Evolutionary conservation across 2,113 vertebrate genomes (phyloP).

Genomic region (Stegastes partitus): DNA sequence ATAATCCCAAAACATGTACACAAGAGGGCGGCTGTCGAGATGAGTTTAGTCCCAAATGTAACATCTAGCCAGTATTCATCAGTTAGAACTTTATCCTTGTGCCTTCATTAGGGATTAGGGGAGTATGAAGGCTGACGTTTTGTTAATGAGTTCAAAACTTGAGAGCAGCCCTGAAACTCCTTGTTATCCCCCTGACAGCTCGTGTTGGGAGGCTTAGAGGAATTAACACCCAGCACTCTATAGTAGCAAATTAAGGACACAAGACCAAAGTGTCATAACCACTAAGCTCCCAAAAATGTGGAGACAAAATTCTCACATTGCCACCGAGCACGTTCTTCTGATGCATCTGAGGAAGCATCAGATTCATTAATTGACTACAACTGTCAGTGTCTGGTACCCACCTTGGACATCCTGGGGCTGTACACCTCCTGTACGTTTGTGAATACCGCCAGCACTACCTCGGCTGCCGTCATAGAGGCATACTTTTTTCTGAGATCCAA

Average conservation of each 20-base stretch:
- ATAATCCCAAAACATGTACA: not conserved
- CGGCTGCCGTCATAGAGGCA: constrained; percentile 65
- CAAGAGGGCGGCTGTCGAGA: not conserved
- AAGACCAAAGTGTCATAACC: not conserved
- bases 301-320: not conserved
- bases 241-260: not conserved
- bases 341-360: not conserved
- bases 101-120: constrained; percentile 41
- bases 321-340: not conserved
- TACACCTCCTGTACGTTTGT: constrained; percentile 78
- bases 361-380: not conserved
- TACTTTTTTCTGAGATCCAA: constrained; percentile 83
- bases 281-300: not conserved
- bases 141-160: constrained; percentile 29
- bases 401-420: constrained; percentile 77
- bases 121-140: constrained; percentile 30
- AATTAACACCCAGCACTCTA: constrained; percentile 10
- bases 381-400: constrained; percentile 28
- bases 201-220: not conserved
- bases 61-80: not conserved
- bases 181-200: not conserved
- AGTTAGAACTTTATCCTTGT: not conserved
- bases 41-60: not conserved
- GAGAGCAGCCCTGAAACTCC: constrained; percentile 19
- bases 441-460: constrained; percentile 81